Evolutionary conservation across 2,888 invertebrate species (phyloP), one percentile per base, ranked within the genome.

Genomic region (Parapristionchus giblindavisi): DNA sequence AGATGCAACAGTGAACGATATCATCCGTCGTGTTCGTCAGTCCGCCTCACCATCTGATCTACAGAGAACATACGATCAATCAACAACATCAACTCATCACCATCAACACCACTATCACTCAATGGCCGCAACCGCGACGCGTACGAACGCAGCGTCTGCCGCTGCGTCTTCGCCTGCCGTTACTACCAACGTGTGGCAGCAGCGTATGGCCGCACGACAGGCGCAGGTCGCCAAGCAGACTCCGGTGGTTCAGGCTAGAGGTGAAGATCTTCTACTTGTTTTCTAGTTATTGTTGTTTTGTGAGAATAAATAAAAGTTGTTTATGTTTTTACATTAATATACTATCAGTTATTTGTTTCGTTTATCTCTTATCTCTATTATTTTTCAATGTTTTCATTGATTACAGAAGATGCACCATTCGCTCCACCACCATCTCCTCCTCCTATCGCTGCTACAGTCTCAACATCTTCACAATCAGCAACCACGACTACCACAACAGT

Each of bases 141-240:
- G 43, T 2, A 24, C 36, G 4, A 32, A 24, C 21, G 34, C 77
- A 58, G 27, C 81, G 32, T 32, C 72, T 17, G 32, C 73, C 24
- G 66, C 63, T 79, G 94, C 94, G 87, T 96, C 95, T 89, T 94
- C 94, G 0, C 91, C 96, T 80, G 95, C 96, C 89, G 93, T 94
- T 88, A 94, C 94, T 88, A 90, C 91, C 1, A 92, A 92, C 85
- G 91, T 92, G 58, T 92, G 92, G 89, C 91, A 92, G 70, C 91
- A 92, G 56, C 91, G 92, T 80, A 91, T 91, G 80, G 91, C 91
- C 0, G 91, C 92, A 89, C 92, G 92, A 91, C 91, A 91, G 36
- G 90, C 90, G 60, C 77, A 80, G 65, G 76, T 76, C 4, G 51
- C 52, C 2, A 36, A 70, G 24, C 2, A 36, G 36, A 29, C 68